Percentiles rank a stretch among this genome's conserved stretches.
Evolutionary conservation across 2,797 vertebrate genomes (phyloP).

Genomic region (Chloroceryle inda): DNA sequence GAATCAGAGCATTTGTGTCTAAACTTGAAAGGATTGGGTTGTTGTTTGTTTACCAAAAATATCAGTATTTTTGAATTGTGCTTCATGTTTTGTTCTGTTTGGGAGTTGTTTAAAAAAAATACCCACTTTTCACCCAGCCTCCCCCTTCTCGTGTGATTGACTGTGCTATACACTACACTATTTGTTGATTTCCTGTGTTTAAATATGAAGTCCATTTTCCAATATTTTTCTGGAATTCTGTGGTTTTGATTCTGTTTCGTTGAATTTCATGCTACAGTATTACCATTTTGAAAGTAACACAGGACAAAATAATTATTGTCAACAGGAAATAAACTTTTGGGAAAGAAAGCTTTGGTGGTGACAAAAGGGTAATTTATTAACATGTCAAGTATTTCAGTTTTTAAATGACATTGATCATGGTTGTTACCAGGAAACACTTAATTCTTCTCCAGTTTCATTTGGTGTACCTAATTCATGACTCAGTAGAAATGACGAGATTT

Average conservation of each 20-base stretch:
- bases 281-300: neutral
- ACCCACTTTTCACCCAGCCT: neutral
- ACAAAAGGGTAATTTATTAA: slow-evolving; percentile 36
- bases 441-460: slow-evolving; percentile 53
- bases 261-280: neutral
- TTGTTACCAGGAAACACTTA: slow-evolving; percentile 59
- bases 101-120: slow-evolving; percentile 34
- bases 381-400: neutral
- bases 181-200: neutral
- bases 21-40: neutral
- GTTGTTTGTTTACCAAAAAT: neutral
- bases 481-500: slow-evolving; percentile 69
- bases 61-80: neutral
- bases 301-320: neutral
- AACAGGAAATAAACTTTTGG: neutral
- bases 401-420: slow-evolving; percentile 22
- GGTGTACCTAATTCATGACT: slow-evolving; percentile 67
- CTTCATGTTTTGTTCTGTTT: neutral
- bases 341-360: neutral
- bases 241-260: neutral
- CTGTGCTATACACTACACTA: neutral
- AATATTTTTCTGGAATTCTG: neutral
- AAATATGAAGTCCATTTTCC: slow-evolving; percentile 4
- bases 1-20: neutral
- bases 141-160: neutral